Base-by-base conservation (phyloP, 2,888 invertebrate species). In the Lomographa bimaculata region DNA sequence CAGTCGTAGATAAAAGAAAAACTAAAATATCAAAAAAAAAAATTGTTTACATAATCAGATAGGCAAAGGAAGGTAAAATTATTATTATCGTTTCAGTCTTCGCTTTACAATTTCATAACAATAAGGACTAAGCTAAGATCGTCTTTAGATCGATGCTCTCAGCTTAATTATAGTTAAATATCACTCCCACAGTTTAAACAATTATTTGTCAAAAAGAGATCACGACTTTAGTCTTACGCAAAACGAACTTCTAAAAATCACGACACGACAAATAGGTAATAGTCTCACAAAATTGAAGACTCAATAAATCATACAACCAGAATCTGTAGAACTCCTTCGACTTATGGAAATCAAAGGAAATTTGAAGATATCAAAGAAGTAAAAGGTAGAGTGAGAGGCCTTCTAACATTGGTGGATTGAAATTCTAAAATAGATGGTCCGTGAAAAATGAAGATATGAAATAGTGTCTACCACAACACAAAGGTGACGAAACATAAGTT, bases 161-260 rank as follows among this genome's bases (percentile, higher is more conserved):
- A n/a, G 10, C 21, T 10, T 43, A 40, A 40, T 43, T 43, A 18
- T 24, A 7, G 38, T 51, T 51, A 60, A 62, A 58, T 63, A 57
- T 62, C 60, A 59, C 58, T 66, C 60, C 57, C 56, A 57, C 44
- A 53, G 47, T 53, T 60, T 43, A 52, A 46, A 49, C 46, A 52
- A 50, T 49, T 49, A 51, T 47, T 41, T 23, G 9, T 34, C 40
- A 42, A 43, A 55, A 46, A 34, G 43, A 55, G 50, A 65, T 67
- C 71, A 71, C 72, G 71, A 70, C 35, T 50, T 21, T 55, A 52
- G 63, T 55, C 45, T 55, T 49, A 43, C 45, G 58, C 52, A 54
- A 50, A 53, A 28, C 19, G 23, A 41, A 35, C 44, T 44, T 40
- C 53, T 54, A 60, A 67, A 67, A 65, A 70, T 70, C 69, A 71